Evolutionary conservation across 2,113 vertebrate species (phyloP).

Genomic region (Embiotoca jacksoni): DNA sequence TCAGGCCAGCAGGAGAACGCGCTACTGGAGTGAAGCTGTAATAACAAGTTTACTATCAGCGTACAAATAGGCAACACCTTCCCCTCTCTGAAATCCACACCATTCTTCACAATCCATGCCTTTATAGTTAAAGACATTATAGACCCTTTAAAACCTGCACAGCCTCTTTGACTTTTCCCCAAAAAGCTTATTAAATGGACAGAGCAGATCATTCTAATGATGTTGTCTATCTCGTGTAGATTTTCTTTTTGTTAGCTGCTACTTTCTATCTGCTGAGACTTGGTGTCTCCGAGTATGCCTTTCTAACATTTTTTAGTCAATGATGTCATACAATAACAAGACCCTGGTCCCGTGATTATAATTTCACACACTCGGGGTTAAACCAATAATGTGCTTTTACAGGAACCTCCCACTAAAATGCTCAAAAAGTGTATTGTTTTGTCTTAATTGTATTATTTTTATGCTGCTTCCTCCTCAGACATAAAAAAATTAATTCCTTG

Average conservation of each 20-base stretch:
- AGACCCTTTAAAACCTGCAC: not conserved
- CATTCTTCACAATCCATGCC: not conserved
- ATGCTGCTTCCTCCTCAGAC: not conserved
- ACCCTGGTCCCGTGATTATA: constrained; percentile 56
- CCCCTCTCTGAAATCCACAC: constrained; percentile 41
- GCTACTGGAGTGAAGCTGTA: constrained; percentile 8
- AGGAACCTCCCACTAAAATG: constrained; percentile 10
- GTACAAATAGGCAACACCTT: constrained; percentile 43
- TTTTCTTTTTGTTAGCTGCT: not conserved
- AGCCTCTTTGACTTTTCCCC: not conserved
- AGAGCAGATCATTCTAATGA: not conserved
- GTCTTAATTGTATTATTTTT: not conserved
- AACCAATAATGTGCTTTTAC: constrained; percentile 39
- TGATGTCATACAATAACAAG: constrained; percentile 61
- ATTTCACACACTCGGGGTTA: constrained; percentile 51
- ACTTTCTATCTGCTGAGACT: not conserved
- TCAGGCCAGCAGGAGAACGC: constrained; percentile 2
- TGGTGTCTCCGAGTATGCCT: constrained; percentile 22
- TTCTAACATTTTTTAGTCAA: constrained; percentile 49
- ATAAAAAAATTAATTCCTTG: not conserved
- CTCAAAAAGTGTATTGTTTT: not conserved
- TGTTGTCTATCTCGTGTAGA: constrained; percentile 3
- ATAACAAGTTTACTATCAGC: constrained; percentile 34
- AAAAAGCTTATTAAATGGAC: not conserved
- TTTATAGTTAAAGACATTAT: constrained; percentile 7